Conservation (phyloP, 2,888 invertebrate species). For the Melanostoma scalare region DNA sequence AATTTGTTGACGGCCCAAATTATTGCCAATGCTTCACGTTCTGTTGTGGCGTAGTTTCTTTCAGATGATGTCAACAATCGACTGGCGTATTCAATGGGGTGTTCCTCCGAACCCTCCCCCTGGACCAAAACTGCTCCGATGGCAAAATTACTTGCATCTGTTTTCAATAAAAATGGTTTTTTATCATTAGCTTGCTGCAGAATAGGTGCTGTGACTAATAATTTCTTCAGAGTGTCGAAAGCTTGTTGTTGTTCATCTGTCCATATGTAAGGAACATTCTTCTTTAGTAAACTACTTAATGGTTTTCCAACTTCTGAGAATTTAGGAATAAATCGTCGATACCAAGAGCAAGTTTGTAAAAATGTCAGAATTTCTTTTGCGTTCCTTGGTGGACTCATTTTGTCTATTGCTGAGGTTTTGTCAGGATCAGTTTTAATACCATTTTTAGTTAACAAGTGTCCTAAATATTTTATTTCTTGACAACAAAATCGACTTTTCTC, state of each 20-base stretch:
- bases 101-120: conserved; percentile 12
- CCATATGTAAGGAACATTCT: conserved; percentile 61
- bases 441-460: conserved; percentile 54
- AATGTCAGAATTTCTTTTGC: conserved; percentile 41
- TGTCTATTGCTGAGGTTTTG: background rate
- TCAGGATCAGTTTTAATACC: conserved; percentile 46
- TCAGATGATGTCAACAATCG: conserved; percentile 3
- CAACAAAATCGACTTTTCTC: conserved; percentile 21
- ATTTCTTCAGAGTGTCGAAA: conserved; percentile 9
- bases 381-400: conserved; percentile 6
- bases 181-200: conserved; percentile 29
- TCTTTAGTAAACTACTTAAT: conserved; percentile 75
- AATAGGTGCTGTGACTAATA: conserved; percentile 73
- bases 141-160: conserved; percentile 10
- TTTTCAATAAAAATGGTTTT: conserved; percentile 11
- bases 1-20: conserved; percentile 56
- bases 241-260: conserved; percentile 32
- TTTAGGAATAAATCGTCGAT: conserved; percentile 42
- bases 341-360: conserved; percentile 45
- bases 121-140: conserved; percentile 19
- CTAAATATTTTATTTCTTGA: conserved; percentile 75
- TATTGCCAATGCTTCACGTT: conserved; percentile 78
- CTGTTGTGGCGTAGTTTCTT: conserved; percentile 74
- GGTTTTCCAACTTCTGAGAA: conserved; percentile 73
- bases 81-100: conserved; percentile 17